These are phyloP conservation scores for Elephantulus edwardii DNA, from an alignment of 2,113 vertebrate species.

Conservation along the genomic window DNA sequence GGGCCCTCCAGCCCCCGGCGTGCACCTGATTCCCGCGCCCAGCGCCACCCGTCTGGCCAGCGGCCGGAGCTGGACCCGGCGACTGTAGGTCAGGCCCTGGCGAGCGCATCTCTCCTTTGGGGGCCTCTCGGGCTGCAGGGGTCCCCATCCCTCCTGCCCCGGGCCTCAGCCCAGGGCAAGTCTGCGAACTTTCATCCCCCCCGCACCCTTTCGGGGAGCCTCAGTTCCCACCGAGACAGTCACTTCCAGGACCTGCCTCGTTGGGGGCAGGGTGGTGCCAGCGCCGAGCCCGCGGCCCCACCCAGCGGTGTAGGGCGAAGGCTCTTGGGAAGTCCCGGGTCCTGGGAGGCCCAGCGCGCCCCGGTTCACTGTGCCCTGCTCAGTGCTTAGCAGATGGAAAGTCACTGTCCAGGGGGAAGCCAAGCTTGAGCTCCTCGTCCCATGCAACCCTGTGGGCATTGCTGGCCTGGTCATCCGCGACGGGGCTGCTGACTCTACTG, in stretches of 20 bases:
- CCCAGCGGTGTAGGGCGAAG: slow-evolving; percentile 22
- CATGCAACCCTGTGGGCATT: slow-evolving; percentile 68
- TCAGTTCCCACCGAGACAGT: background rate
- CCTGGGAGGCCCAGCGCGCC: slow-evolving; percentile 19
- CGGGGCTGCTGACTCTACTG: background rate
- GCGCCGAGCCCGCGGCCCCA: slow-evolving; percentile 40
- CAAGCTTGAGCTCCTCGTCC: slow-evolving; percentile 70
- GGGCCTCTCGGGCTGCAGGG: background rate
- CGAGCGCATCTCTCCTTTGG: background rate
- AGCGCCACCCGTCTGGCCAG: background rate
- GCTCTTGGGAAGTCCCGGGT: slow-evolving; percentile 47
- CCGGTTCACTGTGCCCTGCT: slow-evolving; percentile 39
- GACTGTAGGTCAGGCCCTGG: background rate
- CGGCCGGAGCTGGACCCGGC: background rate
- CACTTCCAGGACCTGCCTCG: background rate
- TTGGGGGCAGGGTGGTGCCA: background rate
- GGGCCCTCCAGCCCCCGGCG: background rate
- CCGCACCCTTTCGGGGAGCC: too few species aligned
- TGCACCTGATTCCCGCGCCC: slow-evolving; percentile 68
- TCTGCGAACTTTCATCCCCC: too few species aligned
- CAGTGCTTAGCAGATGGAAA: slow-evolving; percentile 56
- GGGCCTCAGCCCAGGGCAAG: background rate
- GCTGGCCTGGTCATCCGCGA: too few species aligned
- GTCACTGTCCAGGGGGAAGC: slow-evolving; percentile 62
- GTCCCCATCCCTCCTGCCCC: background rate